Base-by-base conservation (phyloP, 1,140 invertebrate genomes). In the Brachionus koreanus region DNA sequence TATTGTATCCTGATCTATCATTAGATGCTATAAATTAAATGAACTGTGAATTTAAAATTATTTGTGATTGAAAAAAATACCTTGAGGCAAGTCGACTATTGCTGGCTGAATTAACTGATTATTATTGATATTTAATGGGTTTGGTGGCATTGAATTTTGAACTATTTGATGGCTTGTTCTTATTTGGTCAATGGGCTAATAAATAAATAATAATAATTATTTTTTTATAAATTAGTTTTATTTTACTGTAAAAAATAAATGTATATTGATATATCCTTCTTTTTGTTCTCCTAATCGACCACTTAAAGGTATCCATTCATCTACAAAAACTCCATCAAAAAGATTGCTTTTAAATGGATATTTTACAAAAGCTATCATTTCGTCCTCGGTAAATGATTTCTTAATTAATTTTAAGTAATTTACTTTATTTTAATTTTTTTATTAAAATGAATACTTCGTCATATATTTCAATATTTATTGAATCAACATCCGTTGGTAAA, bases 381-480 rank as follows among this genome's bases (percentile, higher is more conserved):
- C 95, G 89, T 98, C 96, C 90, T 94, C 93, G 29, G 94, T 95
- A 87, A 98, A 97, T 2, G 95, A 94, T 88, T 95, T 93, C 90
- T 91, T 83, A 83, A 29, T 29, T 2, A 29, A 57, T 13, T n/a
- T 63, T 43, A 77, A 7, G 13, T 61, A 83, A 84, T 83, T 81
- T 63, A 19, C 19, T 33, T 83, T 43, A 10, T 39, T n/a, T 83
- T 16, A 52, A 46, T 16, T 76, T 23, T 61, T 37, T 33, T 63
- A 46, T 61, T 5, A n/a, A 46, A 49, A 79, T 29, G 65, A 75
- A 57, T 84, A 90, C 90, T 87, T 98, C 96, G 89, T 98, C 96
- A 89, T 93, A 98, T 83, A 98, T 94, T 91, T 98, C 95, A 86
- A 98, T 85, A 85, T 94, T 94, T 85, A 98, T 92, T 33, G 92